Evolutionary conservation across 1,140 invertebrate species (phyloP).

Genomic region (Drepana arcuata): DNA sequence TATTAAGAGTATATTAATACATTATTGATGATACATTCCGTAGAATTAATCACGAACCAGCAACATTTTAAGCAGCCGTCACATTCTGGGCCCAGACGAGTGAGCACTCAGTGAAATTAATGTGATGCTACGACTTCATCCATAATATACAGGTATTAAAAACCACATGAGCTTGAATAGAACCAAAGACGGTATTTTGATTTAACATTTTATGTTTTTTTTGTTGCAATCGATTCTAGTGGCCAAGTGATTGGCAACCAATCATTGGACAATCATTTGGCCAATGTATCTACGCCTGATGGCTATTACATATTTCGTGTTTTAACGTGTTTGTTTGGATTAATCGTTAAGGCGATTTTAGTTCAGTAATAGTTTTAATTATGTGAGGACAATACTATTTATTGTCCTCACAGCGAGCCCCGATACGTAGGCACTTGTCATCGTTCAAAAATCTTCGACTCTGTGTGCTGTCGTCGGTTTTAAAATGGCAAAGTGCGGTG

Average conservation of each 20-base stretch:
- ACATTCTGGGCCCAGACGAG: slow-evolving; percentile 14
- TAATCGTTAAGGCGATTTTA: neutral
- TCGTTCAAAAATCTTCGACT: slow-evolving; percentile 5
- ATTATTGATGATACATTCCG: no score
- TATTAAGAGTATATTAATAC: no score
- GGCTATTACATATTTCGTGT: neutral
- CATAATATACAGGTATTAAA: slow-evolving; percentile 19
- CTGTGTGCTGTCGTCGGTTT: slow-evolving; percentile 11
- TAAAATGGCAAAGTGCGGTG: slow-evolving; percentile 19
- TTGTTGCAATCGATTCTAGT: neutral
- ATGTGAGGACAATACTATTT: slow-evolving; percentile 3
- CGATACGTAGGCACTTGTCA: neutral
- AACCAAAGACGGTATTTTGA: no score
- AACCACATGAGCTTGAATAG: slow-evolving; percentile 15
- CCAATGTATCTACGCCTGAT: neutral
- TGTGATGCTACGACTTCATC: slow-evolving; percentile 15
- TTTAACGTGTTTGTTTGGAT: neutral
- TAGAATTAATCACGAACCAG: slow-evolving; percentile 16
- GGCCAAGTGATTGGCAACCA: neutral
- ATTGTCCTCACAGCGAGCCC: neutral
- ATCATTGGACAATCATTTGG: neutral
- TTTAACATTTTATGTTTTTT: slow-evolving; percentile 8
- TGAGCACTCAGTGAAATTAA: slow-evolving; percentile 25
- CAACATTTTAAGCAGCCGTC: slow-evolving; percentile 14
- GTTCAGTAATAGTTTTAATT: neutral